Base-by-base conservation (phyloP, 2,888 invertebrate genomes). In the Nebria salina region DNA sequence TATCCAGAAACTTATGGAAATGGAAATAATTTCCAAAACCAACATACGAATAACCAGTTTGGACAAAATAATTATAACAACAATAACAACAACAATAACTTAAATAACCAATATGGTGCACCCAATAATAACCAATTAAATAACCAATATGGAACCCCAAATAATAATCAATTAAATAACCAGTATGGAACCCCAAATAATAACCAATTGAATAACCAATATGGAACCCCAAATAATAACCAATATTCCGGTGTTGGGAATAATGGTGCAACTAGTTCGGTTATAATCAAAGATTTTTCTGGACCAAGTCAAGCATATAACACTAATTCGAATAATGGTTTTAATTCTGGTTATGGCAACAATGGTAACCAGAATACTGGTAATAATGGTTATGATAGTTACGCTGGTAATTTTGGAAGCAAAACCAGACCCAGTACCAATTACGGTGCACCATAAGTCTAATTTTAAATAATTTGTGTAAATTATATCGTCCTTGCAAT, bases 1-100 rank as follows among this genome's bases (percentile, higher is more conserved):
- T 94, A 93, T 85, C 93, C 93, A 0, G 92, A 93, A 65, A 90
- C 90, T 68, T 90, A 91, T 80, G 86, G 86, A 77, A 85, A 84
- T 68, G 84, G 83, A 20, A 81, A 82, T 34, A 26, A 41, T 83
- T 82, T 72, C 75, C 83, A 43, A 83, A 78, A 81, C 54, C 82
- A 83, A 72, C 54, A 68, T 20, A n/a, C 85, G 84, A 65, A 83
- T 83, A 26, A 54, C 7, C 54, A 54, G 7, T 54, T 34, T 34
- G 34, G 34, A 34, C 34, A 34, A 34, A 34, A 2, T 34, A 5
- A 5, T 34, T 34, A 34, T 5, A 34, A 34, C 34, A 34, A 34
- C 5, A 34, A n/a, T n/a, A n/a, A 20, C 20, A 20, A 43, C 43
- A 84, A 85, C 81, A 66, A 82, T 25, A 82, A 77, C 41, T 83